phyloP scores from a whole-genome alignment of 2,888 invertebrate species.

The Anorthoa munda region DNA sequence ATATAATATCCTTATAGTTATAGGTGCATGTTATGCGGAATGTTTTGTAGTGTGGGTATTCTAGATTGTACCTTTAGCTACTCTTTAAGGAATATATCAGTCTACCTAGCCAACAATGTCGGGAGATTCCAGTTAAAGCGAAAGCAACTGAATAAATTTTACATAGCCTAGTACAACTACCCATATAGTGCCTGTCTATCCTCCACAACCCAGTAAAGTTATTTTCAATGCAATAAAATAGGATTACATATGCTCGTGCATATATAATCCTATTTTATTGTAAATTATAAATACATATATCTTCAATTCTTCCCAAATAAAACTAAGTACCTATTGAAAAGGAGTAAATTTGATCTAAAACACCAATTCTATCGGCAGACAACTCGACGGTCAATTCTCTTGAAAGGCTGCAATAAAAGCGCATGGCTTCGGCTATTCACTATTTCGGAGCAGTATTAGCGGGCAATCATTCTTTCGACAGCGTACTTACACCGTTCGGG shows the following conservation, averaged over 20 bases:
- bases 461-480: slow-evolving; percentile 76
- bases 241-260: no score
- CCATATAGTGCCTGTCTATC: background rate
- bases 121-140: background rate
- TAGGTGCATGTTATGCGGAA: background rate
- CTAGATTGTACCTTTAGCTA: background rate
- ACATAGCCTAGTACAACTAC: no score
- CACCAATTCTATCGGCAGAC: slow-evolving; percentile 49
- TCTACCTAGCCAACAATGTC: background rate
- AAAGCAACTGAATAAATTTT: background rate
- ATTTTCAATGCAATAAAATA: no score
- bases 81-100: background rate
- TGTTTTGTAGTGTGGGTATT: background rate
- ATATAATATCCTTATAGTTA: no score
- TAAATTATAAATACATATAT: background rate
- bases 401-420: slow-evolving; percentile 72
- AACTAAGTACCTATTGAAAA: slow-evolving; percentile 26
- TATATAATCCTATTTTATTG: no score
- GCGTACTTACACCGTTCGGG: slow-evolving; percentile 72
- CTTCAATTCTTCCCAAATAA: background rate
- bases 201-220: background rate
- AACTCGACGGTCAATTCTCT: slow-evolving; percentile 61
- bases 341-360: slow-evolving; percentile 45
- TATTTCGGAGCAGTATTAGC: slow-evolving; percentile 74
- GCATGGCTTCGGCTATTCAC: slow-evolving; percentile 70